These are phyloP conservation scores for Ceratotherium simum DNA, from an alignment of 2,113 vertebrate species.

Conservation along the genomic window DNA sequence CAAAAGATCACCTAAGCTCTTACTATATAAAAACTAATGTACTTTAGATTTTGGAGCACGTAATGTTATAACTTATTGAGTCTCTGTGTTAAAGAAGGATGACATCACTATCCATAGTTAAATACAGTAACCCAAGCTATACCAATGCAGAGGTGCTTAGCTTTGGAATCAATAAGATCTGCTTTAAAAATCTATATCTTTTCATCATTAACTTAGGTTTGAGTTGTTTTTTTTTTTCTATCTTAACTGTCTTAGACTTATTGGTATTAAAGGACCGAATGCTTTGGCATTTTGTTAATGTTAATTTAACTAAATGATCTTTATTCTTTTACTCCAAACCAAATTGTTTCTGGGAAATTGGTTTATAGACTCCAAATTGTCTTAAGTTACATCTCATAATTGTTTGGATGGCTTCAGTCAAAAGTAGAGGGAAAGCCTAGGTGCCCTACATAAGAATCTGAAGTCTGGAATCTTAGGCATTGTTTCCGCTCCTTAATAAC, in stretches of 20 bases:
- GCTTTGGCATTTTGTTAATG: background rate
- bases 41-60: background rate
- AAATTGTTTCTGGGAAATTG: background rate
- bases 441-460: background rate
- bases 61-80: background rate
- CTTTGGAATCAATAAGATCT: background rate
- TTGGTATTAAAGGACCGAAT: background rate
- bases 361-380: background rate
- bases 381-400: background rate
- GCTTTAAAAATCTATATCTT: background rate
- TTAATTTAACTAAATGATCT: conserved; percentile 12
- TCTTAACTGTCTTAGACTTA: conserved; percentile 26
- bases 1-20: background rate
- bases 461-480: background rate
- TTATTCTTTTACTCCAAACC: conserved; percentile 26
- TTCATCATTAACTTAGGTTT: background rate
- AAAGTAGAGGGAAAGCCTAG: background rate
- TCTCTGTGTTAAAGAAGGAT: background rate
- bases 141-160: background rate
- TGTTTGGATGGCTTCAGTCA: background rate
- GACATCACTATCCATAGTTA: background rate
- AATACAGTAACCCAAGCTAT: background rate
- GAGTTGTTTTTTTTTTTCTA: background rate
- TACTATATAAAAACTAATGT: background rate
- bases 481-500: background rate